Percentiles rank a stretch among this genome's conserved stretches.
phyloP scores from a whole-genome alignment of 1,140 invertebrate genomes.

The Bombyx mori region DNA sequence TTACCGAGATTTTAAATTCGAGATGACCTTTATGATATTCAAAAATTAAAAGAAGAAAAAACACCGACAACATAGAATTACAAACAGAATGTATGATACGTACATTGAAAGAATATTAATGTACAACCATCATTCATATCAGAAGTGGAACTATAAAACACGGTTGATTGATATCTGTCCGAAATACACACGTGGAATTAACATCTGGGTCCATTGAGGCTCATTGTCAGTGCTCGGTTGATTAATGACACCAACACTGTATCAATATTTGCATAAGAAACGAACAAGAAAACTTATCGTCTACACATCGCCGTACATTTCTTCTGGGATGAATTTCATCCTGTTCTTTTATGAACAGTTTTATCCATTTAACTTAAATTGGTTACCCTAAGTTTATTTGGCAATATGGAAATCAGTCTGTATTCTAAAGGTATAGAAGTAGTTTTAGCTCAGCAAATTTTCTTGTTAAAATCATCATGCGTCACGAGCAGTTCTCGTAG shows the following conservation, averaged over 20 bases:
- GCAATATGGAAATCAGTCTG: slow-evolving; percentile 4
- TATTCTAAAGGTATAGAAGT: slow-evolving; percentile 14
- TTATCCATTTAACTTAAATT: slow-evolving; percentile 9
- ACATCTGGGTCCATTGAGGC: slow-evolving; percentile 32
- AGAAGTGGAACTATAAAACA: slow-evolving; percentile 16
- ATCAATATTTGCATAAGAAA: slow-evolving; percentile 71
- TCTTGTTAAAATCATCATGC: neutral
- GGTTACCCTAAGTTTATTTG: neutral
- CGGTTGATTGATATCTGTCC: slow-evolving; percentile 34
- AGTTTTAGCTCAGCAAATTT: slow-evolving; percentile 6
- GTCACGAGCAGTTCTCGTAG: slow-evolving; percentile 17
- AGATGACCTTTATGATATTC: too few relatives aligned
- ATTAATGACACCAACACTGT: slow-evolving; percentile 64
- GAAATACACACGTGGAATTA: slow-evolving; percentile 41
- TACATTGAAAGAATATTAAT: slow-evolving; percentile 5
- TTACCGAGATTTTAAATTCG: too few relatives aligned
- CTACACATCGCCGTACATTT: slow-evolving; percentile 50
- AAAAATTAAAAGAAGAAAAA: too few relatives aligned
- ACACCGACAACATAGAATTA: too few relatives aligned
- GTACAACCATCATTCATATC: slow-evolving; percentile 1
- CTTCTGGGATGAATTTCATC: slow-evolving; percentile 43
- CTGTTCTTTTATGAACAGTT: slow-evolving; percentile 22
- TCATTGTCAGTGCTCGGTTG: slow-evolving; percentile 40
- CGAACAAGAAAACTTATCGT: slow-evolving; percentile 55
- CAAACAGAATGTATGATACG: too few relatives aligned